These are phyloP conservation scores for Lissocephala sabroskyi DNA, from an alignment of 2,888 invertebrate species.

Conservation along the genomic window DNA sequence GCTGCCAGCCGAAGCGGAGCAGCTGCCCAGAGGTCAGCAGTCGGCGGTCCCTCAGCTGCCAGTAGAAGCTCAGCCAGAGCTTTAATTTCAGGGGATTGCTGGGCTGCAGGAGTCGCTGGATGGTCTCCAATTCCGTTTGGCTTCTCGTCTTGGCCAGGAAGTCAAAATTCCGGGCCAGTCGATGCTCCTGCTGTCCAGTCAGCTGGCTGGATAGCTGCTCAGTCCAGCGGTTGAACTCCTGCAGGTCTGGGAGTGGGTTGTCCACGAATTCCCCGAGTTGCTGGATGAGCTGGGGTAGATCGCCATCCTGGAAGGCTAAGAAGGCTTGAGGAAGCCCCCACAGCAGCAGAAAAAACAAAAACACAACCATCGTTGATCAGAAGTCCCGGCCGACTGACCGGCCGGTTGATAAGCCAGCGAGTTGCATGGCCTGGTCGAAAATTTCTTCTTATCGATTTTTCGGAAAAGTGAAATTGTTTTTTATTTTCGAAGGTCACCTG, in stretches of 20 bases:
- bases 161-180: conserved; percentile 29
- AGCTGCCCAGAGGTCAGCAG: conserved; percentile 14
- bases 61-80: conserved; percentile 44
- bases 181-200: conserved; percentile 15
- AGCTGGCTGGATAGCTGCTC: conserved; percentile 16
- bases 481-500: conserved; percentile 59
- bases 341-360: conserved; percentile 1
- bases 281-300: background rate
- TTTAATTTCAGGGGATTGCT: conserved; percentile 28
- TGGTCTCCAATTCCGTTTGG: background rate
- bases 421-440: too few relatives aligned
- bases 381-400: background rate
- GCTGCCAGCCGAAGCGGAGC: conserved; percentile 35
- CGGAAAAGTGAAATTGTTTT: background rate
- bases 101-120: conserved; percentile 23
- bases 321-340: background rate
- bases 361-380: conserved; percentile 18
- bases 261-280: background rate
- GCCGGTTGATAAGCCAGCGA: too few relatives aligned
- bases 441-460: too few relatives aligned
- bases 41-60: conserved; percentile 27
- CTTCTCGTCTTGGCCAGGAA: conserved; percentile 16
- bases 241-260: background rate
- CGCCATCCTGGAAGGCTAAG: background rate
- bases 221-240: conserved; percentile 30